phyloP scores from a whole-genome alignment of 2,888 invertebrate genomes.

The Stramonita haemastoma region DNA sequence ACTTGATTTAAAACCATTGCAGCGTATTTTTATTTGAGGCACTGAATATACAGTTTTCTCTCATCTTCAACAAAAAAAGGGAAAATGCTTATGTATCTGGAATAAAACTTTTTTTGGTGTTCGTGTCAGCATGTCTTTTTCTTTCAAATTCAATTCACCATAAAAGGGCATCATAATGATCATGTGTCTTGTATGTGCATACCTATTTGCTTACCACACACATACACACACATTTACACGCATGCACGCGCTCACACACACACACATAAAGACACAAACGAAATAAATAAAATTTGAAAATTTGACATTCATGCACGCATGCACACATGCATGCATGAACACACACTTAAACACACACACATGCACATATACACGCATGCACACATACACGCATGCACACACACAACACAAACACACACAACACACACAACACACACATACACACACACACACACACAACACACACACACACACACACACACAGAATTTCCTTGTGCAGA shows the following conservation, averaged over 20 bases:
- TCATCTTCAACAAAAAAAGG: too few relatives aligned
- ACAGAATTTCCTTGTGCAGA: neutral
- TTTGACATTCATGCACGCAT: neutral
- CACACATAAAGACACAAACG: neutral
- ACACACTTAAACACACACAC: neutral
- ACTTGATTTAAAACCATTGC: too few relatives aligned
- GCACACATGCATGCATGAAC: neutral
- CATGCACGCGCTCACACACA: slow-evolving; percentile 2
- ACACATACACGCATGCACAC: neutral
- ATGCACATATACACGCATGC: neutral
- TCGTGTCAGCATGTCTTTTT: too few relatives aligned
- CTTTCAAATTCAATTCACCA: too few relatives aligned
- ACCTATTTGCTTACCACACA: slow-evolving; percentile 9
- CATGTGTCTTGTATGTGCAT: too few relatives aligned
- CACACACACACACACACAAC: neutral
- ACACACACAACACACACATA: neutral
- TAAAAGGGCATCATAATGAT: too few relatives aligned
- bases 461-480: neutral
- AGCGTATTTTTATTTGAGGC: too few relatives aligned
- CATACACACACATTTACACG: slow-evolving; percentile 5
- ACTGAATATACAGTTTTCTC: too few relatives aligned
- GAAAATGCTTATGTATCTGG: too few relatives aligned
- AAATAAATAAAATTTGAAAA: too few relatives aligned
- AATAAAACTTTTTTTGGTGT: too few relatives aligned
- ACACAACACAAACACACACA: neutral